phyloP scores from a whole-genome alignment of 1,140 invertebrate genomes.

The Brachionus rotundiformis region DNA sequence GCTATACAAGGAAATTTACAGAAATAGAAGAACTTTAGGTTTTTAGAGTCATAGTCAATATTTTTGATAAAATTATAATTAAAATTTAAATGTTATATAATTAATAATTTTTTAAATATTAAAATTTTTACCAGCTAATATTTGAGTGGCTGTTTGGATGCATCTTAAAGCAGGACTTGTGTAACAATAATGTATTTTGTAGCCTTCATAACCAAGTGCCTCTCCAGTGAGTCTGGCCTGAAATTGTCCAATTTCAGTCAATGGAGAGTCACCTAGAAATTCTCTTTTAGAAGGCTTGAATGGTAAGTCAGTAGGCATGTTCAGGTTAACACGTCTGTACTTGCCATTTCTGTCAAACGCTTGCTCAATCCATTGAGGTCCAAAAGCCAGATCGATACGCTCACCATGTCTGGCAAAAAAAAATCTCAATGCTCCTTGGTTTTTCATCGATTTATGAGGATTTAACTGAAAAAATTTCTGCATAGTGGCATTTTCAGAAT shows the following conservation, averaged over 20 bases:
- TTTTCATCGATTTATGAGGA: conserved; percentile 23
- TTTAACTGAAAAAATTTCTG: conserved; percentile 3
- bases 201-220: neutral
- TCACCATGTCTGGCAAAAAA: conserved; percentile 61
- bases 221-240: conserved; percentile 31
- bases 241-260: conserved; percentile 47
- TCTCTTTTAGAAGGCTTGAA: conserved; percentile 60
- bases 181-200: conserved; percentile 45
- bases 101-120: conserved; percentile 81
- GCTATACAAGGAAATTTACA: too few relatives aligned
- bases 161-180: conserved; percentile 50
- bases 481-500: conserved; percentile 25
- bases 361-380: conserved; percentile 39
- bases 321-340: conserved; percentile 28
- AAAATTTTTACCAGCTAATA: conserved; percentile 35
- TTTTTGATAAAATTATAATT: too few relatives aligned
- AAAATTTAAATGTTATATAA: too few relatives aligned
- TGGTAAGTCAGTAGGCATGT: conserved; percentile 38
- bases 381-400: conserved; percentile 50
- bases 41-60: too few relatives aligned
- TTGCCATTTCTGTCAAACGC: conserved; percentile 48
- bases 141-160: conserved; percentile 49
- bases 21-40: too few relatives aligned
- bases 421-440: conserved; percentile 27
- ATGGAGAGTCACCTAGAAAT: conserved; percentile 40